These are phyloP conservation scores for Drosophila lacteicornis DNA, from an alignment of 1,140 invertebrate species.

Conservation along the genomic window DNA sequence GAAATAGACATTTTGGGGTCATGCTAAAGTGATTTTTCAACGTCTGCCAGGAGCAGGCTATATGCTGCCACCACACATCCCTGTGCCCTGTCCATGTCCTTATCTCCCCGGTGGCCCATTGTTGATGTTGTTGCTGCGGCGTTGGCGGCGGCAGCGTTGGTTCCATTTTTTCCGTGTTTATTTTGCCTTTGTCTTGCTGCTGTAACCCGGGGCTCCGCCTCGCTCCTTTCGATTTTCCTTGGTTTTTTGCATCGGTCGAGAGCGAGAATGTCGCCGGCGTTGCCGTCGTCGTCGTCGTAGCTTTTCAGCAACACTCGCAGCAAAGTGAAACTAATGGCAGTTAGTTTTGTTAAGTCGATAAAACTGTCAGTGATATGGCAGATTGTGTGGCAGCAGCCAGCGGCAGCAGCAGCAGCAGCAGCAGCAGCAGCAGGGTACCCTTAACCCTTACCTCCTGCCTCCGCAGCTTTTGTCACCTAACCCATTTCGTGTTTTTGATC, in stretches of 20 bases:
- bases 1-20: constrained; percentile 84
- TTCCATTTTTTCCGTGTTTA: constrained; percentile 60
- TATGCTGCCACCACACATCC: constrained; percentile 23
- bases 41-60: constrained; percentile 59
- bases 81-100: constrained; percentile 27
- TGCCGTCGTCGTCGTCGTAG: constrained; percentile 30
- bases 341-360: constrained; percentile 85
- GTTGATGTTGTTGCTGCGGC: constrained; percentile 55
- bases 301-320: constrained; percentile 79
- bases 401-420: not conserved
- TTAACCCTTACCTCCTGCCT: constrained; percentile 6
- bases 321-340: constrained; percentile 84
- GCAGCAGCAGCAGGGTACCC: constrained; percentile 5
- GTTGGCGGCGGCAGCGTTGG: constrained; percentile 12
- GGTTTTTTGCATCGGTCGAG: constrained; percentile 33
- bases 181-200: constrained; percentile 75
- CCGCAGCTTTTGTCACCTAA: constrained; percentile 47
- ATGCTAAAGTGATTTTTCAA: constrained; percentile 84
- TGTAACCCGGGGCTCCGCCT: constrained; percentile 40
- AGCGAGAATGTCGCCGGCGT: constrained; percentile 41
- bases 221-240: constrained; percentile 10
- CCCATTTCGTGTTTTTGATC: constrained; percentile 48
- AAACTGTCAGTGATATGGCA: constrained; percentile 84
- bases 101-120: constrained; percentile 56
- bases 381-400: constrained; percentile 73